Base-by-base conservation (phyloP, 2,797 vertebrate genomes). In the Pseudochaenichthys georgianus region DNA sequence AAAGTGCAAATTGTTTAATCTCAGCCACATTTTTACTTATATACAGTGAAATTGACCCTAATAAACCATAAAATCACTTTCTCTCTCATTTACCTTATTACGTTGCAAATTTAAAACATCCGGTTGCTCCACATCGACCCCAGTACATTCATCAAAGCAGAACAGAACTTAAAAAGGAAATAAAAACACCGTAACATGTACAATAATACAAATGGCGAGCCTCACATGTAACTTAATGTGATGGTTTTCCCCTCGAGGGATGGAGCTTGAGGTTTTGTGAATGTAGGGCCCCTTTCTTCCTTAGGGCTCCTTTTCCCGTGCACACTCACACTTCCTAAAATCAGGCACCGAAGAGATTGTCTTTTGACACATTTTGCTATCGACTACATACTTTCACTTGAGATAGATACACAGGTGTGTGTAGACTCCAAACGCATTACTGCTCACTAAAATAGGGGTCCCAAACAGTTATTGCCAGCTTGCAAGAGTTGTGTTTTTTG, bases 1-100 rank as follows among this genome's bases (percentile, higher is more conserved):
- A 95, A 96, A 96, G 95, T 95, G 95, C 94, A 95, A 96, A 94
- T 95, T 16, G 82, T 95, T 95, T 96, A 95, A 94, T 96, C 92
- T 93, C 92, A 89, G 86, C 90, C 92, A 90, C 89, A 89, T 91
- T 87, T 91, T 92, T 92, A 88, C 88, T 87, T 93, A 95, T 95
- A 78, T 94, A 95, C 93, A 95, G 92, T 95, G 92, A 95, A 95
- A 80, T 88, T 88, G 89, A 93, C 92, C 85, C 80, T 82, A 89
- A 84, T 64, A 86, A 87, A 89, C 78, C 81, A 87, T 84, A 87
- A 92, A 91, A 91, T 88, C 83, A 84, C 63, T 74, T 85, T 87
- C 66, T 78, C 82, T 82, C 78, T 68, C 45, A 78, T 65, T 86
- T 68, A 83, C 41, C 70, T 84, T 69, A 80, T 75, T 75, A 81